phyloP scores from a whole-genome alignment of 37 sponge, comb jelly and placozoan species.

The Corticium candelabrum region DNA sequence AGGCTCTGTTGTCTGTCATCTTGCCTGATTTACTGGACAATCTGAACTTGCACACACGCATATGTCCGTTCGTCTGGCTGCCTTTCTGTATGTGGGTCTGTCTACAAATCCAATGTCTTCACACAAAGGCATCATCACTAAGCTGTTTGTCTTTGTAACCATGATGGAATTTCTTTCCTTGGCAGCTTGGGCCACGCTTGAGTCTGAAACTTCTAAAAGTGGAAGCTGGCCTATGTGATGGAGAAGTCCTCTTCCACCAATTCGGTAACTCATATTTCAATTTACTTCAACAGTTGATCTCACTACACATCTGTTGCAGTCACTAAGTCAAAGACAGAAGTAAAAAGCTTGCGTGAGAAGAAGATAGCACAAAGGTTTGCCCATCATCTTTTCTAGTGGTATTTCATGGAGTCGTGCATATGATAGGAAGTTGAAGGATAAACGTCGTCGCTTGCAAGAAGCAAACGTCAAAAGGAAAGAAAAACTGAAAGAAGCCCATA shows the following conservation, averaged over 20 bases:
- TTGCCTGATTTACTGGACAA: too few relatives aligned
- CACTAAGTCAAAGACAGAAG: conserved; percentile 44
- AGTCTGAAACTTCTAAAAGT: conserved; percentile 63
- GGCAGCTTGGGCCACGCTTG: conserved; percentile 82
- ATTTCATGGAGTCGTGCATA: too few relatives aligned
- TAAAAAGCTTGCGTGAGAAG: conserved; percentile 15
- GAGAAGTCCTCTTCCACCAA: conserved; percentile 65
- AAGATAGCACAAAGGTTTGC: conserved; percentile 17
- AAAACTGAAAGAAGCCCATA: conserved; percentile 37
- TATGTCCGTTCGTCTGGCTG: too few relatives aligned
- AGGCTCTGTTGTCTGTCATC: too few relatives aligned
- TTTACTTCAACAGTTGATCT: neutral
- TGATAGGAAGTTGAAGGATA: conserved; percentile 31
- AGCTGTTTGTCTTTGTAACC: too few relatives aligned
- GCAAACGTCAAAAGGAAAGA: conserved; percentile 49
- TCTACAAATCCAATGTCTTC: too few relatives aligned
- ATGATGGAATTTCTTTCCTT: too few relatives aligned
- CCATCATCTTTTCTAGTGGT: too few relatives aligned
- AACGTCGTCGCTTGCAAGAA: conserved; percentile 52
- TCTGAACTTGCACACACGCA: too few relatives aligned
- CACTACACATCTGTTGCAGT: conserved; percentile 25
- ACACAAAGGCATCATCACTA: too few relatives aligned
- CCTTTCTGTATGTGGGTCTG: too few relatives aligned
- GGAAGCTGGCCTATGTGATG: conserved; percentile 64
- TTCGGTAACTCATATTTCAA: conserved; percentile 36